phyloP scores from a whole-genome alignment of 2,888 invertebrate genomes.

The Adelphocoris suturalis region DNA sequence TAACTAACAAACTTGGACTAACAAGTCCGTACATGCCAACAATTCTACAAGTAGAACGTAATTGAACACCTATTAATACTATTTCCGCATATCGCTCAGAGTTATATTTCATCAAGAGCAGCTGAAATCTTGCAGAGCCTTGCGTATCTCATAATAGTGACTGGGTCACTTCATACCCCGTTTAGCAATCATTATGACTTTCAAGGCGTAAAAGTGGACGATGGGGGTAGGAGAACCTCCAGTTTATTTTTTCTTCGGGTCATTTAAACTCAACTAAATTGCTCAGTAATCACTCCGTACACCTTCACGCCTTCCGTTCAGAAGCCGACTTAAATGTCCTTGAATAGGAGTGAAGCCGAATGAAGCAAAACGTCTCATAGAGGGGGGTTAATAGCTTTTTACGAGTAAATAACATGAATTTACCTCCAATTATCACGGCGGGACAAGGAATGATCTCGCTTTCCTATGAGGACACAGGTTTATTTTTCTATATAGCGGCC shows the following conservation, averaged over 20 bases:
- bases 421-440: slow-evolving; percentile 24
- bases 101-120: no score
- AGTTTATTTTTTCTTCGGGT: slow-evolving; percentile 6
- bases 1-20: no score
- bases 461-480: background rate
- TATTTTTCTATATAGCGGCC: background rate
- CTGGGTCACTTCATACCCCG: background rate
- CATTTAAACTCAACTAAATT: slow-evolving; percentile 31
- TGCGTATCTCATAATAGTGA: background rate
- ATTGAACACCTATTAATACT: no score
- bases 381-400: background rate
- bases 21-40: no score
- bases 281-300: background rate
- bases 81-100: no score
- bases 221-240: background rate
- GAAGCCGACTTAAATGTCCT: background rate
- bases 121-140: background rate
- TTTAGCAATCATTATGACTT: slow-evolving; percentile 22
- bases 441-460: slow-evolving; percentile 5
- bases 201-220: background rate
- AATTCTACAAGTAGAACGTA: no score
- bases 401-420: slow-evolving; percentile 39
- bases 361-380: slow-evolving; percentile 9
- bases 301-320: slow-evolving; percentile 14
- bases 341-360: slow-evolving; percentile 3